phyloP scores from a whole-genome alignment of 2,888 invertebrate species.

The Clostera curtula region DNA sequence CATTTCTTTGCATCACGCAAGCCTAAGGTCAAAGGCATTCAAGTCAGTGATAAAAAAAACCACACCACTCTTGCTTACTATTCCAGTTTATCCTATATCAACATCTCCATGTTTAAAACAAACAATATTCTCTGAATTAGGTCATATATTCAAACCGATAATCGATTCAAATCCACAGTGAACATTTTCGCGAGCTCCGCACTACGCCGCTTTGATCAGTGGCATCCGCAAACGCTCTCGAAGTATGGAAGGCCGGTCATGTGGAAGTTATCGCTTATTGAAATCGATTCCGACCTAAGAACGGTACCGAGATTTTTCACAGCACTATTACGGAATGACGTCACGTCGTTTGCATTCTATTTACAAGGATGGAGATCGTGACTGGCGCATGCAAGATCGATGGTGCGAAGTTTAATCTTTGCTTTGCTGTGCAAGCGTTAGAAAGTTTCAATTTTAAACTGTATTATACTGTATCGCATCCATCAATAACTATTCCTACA shows the following conservation, averaged over 20 bases:
- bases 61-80: too few species aligned
- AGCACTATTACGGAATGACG: constrained; percentile 32
- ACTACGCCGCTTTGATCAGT: constrained; percentile 32
- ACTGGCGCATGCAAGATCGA: neutral
- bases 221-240: constrained; percentile 33
- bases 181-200: constrained; percentile 13
- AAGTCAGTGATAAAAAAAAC: too few species aligned
- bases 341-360: constrained; percentile 25
- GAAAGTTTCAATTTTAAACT: too few species aligned
- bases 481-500: too few species aligned
- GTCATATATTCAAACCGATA: constrained; percentile 22
- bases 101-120: too few species aligned
- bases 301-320: constrained; percentile 33
- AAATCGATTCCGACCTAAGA: constrained; percentile 40
- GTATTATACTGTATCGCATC: too few species aligned
- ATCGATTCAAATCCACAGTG: constrained; percentile 26
- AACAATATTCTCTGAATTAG: too few species aligned
- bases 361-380: constrained; percentile 10
- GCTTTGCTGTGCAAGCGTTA: too few species aligned
- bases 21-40: too few species aligned
- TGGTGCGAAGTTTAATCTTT: too few species aligned
- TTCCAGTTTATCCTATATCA: too few species aligned
- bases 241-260: constrained; percentile 37
- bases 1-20: too few species aligned
- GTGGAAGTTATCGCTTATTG: constrained; percentile 64